Percentiles rank a stretch among this genome's conserved stretches.
Conservation (phyloP, 2,113 vertebrate genomes). For the Poecilia latipinna region DNA sequence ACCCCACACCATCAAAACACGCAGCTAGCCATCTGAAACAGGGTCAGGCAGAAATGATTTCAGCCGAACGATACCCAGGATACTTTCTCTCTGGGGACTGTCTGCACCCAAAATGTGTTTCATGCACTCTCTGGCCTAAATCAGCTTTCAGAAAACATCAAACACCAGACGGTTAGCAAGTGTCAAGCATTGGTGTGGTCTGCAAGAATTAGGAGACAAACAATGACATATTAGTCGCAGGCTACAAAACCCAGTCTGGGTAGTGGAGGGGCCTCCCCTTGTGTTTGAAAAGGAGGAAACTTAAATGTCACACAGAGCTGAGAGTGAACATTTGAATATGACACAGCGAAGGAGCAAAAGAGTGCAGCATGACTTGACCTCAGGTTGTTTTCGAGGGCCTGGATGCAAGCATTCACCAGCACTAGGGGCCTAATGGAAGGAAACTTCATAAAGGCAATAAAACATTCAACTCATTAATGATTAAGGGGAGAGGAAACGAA, state of each 20-base stretch:
- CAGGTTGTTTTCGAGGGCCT: not conserved
- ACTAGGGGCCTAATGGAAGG: constrained; percentile 12
- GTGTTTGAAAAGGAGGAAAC: constrained; percentile 27
- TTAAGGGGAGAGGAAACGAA: constrained; percentile 20
- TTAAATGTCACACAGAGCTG: constrained; percentile 49
- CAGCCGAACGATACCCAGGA: constrained; percentile 50
- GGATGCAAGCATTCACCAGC: not conserved
- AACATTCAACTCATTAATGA: constrained; percentile 33
- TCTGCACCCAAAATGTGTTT: constrained; percentile 44
- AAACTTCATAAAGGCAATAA: constrained; percentile 5
- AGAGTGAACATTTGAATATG: constrained; percentile 24
- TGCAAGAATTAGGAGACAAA: constrained; percentile 8
- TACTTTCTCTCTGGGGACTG: constrained; percentile 51
- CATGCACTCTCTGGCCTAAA: constrained; percentile 40
- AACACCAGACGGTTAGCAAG: not conserved
- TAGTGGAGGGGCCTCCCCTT: constrained; percentile 30
- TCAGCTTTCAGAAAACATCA: constrained; percentile 22
- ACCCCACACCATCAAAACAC: constrained; percentile 9
- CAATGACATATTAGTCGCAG: not conserved
- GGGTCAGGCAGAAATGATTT: constrained; percentile 53
- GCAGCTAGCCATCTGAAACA: constrained; percentile 25
- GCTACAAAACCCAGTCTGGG: constrained; percentile 6
- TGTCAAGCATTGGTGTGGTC: not conserved
- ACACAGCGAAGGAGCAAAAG: constrained; percentile 4
- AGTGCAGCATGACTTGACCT: not conserved